These are phyloP conservation scores for Saccopteryx leptura DNA, from an alignment of 2,113 vertebrate species.

Conservation along the genomic window DNA sequence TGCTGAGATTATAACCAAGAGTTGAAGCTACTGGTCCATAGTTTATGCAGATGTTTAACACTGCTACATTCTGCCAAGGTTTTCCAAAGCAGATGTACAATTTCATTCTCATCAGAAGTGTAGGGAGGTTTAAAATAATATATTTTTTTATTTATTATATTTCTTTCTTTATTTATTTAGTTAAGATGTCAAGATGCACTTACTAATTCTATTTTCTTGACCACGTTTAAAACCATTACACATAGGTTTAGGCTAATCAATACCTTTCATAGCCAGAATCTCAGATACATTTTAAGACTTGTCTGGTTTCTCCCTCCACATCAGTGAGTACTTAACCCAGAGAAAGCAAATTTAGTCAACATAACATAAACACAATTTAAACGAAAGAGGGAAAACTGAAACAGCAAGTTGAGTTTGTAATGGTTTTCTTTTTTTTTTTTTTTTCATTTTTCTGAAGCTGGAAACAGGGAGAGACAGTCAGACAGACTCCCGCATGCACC, in stretches of 20 bases:
- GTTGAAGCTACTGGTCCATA: not conserved
- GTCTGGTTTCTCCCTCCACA: not conserved
- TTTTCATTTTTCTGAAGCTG: no score
- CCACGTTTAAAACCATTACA: slow-evolving; percentile 23
- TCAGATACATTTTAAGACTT: not conserved
- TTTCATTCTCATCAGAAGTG: not conserved
- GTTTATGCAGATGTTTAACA: not conserved
- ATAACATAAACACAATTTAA: not conserved
- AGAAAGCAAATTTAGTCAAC: not conserved
- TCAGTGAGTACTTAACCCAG: not conserved
- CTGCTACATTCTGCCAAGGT: not conserved
- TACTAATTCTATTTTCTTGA: slow-evolving; percentile 58
- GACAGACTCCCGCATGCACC: no score
- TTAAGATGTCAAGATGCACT: not conserved
- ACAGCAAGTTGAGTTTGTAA: not conserved
- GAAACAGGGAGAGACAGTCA: no score
- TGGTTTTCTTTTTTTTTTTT: no score
- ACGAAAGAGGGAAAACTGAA: not conserved
- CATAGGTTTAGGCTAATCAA: not conserved
- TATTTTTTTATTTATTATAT: not conserved
- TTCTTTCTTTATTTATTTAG: not conserved
- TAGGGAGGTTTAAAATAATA: not conserved
- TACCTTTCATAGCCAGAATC: slow-evolving; percentile 6
- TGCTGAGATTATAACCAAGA: not conserved
- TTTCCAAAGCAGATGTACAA: not conserved